These are phyloP conservation scores for Coracias cyanogaster DNA, from an alignment of 2,797 vertebrate genomes.

Conservation along the genomic window DNA sequence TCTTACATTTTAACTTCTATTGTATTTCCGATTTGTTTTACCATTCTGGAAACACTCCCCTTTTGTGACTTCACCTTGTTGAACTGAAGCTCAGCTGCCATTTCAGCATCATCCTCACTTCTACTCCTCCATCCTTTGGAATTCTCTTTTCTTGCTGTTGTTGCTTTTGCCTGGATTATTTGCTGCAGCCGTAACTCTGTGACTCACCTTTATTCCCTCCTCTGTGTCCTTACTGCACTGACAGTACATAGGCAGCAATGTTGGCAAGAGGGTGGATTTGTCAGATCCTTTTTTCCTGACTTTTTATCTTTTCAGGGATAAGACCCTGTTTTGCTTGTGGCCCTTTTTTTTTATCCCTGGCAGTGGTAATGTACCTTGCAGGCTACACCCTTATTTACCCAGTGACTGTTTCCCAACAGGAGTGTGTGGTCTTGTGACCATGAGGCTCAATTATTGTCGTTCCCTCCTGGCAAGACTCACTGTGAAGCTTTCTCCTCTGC, in stretches of 20 bases:
- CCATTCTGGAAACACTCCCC: background rate
- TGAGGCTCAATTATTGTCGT: slow-evolving; percentile 1
- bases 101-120: background rate
- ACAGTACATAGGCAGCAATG: background rate
- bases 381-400: slow-evolving; percentile 19
- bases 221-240: background rate
- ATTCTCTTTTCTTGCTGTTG: background rate
- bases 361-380: background rate
- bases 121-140: background rate
- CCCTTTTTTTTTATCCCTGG: background rate
- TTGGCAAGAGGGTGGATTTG: background rate
- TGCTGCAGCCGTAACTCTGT: background rate
- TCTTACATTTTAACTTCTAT: background rate
- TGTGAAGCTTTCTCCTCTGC: slow-evolving; percentile 10
- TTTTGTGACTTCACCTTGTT: background rate
- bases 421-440: slow-evolving; percentile 28
- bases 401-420: slow-evolving; percentile 26
- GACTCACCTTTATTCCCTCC: background rate
- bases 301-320: background rate
- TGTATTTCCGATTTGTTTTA: background rate
- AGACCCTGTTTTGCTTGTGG: background rate
- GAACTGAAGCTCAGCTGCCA: background rate
- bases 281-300: background rate
- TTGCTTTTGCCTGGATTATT: background rate
- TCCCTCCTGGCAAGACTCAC: background rate